These are phyloP conservation scores for Acanthaster planci DNA, from an alignment of 35 echinoderm and acorn worm species.

Conservation along the genomic window DNA sequence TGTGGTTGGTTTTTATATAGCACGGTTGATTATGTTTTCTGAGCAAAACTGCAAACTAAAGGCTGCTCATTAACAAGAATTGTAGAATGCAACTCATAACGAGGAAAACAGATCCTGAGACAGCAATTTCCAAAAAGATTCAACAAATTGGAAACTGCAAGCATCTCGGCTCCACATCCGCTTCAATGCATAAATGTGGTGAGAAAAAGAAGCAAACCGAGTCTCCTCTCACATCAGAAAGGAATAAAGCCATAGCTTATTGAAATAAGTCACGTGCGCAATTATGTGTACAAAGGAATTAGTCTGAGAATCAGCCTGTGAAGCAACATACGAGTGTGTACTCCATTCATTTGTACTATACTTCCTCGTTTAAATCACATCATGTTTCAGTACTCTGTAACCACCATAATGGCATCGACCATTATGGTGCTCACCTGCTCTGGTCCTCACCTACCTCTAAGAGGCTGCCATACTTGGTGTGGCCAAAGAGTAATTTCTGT, in stretches of 20 bases:
- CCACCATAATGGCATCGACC: neutral
- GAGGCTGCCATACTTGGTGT: conserved; percentile 60
- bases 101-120: too few species aligned
- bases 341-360: too few species aligned
- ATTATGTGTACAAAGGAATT: too few species aligned
- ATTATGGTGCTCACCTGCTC: neutral
- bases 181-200: too few species aligned
- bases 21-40: neutral
- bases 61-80: neutral
- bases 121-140: too few species aligned
- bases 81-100: too few species aligned
- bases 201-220: too few species aligned
- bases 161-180: too few species aligned
- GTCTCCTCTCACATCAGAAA: too few species aligned
- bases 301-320: neutral
- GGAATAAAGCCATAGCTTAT: too few species aligned
- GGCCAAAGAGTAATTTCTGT: conserved; percentile 84
- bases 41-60: neutral
- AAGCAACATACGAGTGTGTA: neutral
- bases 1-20: neutral
- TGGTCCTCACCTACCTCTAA: conserved; percentile 36
- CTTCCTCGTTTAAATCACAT: neutral
- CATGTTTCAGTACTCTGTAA: neutral
- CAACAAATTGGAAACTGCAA: too few species aligned
- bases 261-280: too few species aligned